phyloP scores from a whole-genome alignment of 2,797 vertebrate species.

The Percopsis omiscomaycus region DNA sequence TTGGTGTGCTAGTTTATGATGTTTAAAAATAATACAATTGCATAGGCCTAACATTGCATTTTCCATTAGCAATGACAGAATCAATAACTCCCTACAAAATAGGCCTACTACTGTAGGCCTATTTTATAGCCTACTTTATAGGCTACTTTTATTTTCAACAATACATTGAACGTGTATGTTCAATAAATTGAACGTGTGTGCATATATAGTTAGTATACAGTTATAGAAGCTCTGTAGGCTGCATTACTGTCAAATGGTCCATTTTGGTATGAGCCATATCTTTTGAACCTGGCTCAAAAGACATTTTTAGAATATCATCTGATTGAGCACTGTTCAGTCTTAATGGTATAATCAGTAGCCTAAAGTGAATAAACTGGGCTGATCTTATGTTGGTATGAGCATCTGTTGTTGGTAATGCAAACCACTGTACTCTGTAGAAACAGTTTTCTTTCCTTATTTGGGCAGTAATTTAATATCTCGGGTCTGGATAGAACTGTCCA shows the following conservation, averaged over 20 bases:
- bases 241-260: conserved; percentile 32
- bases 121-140: no score
- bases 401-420: neutral
- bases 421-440: neutral
- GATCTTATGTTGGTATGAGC: neutral
- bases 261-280: conserved; percentile 26
- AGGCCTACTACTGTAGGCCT: no score
- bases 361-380: conserved; percentile 3
- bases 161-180: no score
- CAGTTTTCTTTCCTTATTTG: neutral
- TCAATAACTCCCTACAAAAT: no score
- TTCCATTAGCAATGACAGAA: no score
- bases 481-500: conserved; percentile 8
- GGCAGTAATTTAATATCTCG: conserved; percentile 11
- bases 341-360: neutral
- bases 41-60: no score
- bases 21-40: neutral
- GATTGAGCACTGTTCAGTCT: no score
- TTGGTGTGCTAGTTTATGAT: neutral
- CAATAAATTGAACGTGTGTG: no score
- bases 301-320: no score
- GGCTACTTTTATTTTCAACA: no score
- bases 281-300: conserved; percentile 25
- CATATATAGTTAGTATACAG: conserved; percentile 5
- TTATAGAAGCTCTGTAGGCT: conserved; percentile 34